Base-by-base conservation (phyloP, 2,888 invertebrate genomes). In the Eretmocerus hayati region DNA sequence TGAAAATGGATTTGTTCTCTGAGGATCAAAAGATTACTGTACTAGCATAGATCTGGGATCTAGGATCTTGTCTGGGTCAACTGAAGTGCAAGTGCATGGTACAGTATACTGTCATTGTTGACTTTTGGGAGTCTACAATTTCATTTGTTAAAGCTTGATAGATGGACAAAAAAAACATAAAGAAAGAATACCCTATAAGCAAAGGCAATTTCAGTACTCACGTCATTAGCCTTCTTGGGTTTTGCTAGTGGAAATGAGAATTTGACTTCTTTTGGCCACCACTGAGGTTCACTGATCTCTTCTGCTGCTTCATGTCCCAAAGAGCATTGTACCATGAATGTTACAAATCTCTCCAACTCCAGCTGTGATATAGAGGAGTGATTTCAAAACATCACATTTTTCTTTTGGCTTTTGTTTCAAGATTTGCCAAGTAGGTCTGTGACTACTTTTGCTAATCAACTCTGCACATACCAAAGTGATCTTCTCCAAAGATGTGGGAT, bases 291-390 rank as follows among this genome's bases (percentile, higher is more conserved):
- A 60, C 60, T 71, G 64, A 69, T 74, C 30, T 74, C 73, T 60
- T 75, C 75, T 26, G 72, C 75, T 18, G 77, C 77, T 58, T 80
- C 78, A 62, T 82, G 80, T 41, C 83, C 84, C 73, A 82, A 76
- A 39, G 85, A 85, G 74, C 84, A 85, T 65, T 84, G 82, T 58
- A 85, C 82, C 83, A 85, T 83, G 66, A 85, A 85, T 55, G 83
- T 81, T 62, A 85, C 80, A 66, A 85, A 85, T 60, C 77, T 78
- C 73, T 85, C 84, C 60, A 85, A 69, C 65, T 84, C 81, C 48
- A 69, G 53, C 70, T 72, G 47, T 33, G 56, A 59, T 57, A 11
- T n/a, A 51, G 51, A 50, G 41, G 18, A 40, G 21, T 42, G 23
- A 33, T 46, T 52, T 48, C 48, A 46, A 38, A 43, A 46, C 31